Percentiles rank a stretch among this genome's conserved stretches.
Evolutionary conservation across 2,113 vertebrate genomes (phyloP).

Genomic region (Heterocephalus glaber): DNA sequence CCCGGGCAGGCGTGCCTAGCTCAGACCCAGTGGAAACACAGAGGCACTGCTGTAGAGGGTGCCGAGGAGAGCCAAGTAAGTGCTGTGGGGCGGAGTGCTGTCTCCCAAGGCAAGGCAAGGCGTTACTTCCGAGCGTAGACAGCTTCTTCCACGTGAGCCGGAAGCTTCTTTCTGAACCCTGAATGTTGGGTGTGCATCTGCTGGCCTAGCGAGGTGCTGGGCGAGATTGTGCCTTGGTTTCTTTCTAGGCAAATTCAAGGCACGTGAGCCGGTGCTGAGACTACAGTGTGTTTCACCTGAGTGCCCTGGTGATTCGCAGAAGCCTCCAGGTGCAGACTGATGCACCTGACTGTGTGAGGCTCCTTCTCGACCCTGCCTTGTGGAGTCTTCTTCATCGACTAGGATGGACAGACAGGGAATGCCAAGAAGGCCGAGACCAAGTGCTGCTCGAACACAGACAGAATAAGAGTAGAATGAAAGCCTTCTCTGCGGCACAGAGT

Average conservation of each 20-base stretch:
- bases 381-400: fast-evolving
- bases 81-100: no score
- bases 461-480: not conserved
- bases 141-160: not conserved
- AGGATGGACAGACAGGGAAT: not conserved
- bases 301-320: fast-evolving
- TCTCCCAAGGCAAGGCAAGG: not conserved
- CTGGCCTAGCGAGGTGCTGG: not conserved
- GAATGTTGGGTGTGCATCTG: fast-evolving
- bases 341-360: fast-evolving
- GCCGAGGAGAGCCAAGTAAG: fast-evolving
- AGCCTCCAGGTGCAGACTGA: fast-evolving
- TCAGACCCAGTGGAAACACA: not conserved
- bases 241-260: fast-evolving
- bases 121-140: fast-evolving
- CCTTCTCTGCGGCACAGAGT: no score
- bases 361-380: not conserved
- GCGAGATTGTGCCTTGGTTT: not conserved
- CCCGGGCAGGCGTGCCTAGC: not conserved
- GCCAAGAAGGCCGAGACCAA: fast-evolving
- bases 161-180: not conserved
- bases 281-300: no score
- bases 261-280: fast-evolving
- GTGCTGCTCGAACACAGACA: no score
- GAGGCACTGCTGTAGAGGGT: not conserved